Conservation (phyloP, 2,797 vertebrate genomes). For the Odontamblyopus rebecca region DNA sequence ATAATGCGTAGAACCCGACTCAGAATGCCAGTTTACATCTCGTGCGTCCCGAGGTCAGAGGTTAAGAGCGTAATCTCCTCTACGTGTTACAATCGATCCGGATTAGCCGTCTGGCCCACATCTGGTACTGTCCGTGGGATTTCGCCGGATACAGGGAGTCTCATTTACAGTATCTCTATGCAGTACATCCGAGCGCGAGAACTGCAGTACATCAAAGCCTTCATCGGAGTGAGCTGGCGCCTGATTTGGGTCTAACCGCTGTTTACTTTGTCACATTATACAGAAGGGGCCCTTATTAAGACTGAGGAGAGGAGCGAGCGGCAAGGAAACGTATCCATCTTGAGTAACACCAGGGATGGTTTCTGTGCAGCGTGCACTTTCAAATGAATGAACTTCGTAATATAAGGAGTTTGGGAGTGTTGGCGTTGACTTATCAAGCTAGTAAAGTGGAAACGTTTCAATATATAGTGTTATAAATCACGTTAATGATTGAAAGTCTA, state of each 20-base stretch:
- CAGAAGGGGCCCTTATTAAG: no score
- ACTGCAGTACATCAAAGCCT: slow-evolving; percentile 68
- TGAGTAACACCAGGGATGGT: no score
- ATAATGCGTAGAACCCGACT: no score
- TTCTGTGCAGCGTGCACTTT: no score
- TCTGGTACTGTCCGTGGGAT: slow-evolving; percentile 64
- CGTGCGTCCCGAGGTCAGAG: not conserved
- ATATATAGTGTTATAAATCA: no score
- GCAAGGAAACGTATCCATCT: no score
- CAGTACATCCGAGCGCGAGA: slow-evolving; percentile 17
- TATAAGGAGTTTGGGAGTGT: no score
- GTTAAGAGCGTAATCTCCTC: slow-evolving; percentile 6
- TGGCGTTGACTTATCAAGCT: no score
- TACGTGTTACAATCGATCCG: slow-evolving; percentile 50
- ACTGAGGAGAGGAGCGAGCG: no score
- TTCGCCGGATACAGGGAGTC: slow-evolving; percentile 61
- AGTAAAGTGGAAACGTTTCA: no score
- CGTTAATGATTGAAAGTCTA: no score
- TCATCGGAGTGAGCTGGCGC: slow-evolving; percentile 8
- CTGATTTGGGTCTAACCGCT: slow-evolving; percentile 72
- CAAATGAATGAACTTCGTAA: no score
- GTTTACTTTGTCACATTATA: slow-evolving; percentile 65
- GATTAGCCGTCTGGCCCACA: slow-evolving; percentile 67
- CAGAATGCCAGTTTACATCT: not conserved
- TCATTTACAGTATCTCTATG: slow-evolving; percentile 51